A percentile compares a stretch with the other conserved stretches of the same genome.
phyloP scores from a whole-genome alignment of 2,113 vertebrate species.

The Macquaria ambigua region DNA sequence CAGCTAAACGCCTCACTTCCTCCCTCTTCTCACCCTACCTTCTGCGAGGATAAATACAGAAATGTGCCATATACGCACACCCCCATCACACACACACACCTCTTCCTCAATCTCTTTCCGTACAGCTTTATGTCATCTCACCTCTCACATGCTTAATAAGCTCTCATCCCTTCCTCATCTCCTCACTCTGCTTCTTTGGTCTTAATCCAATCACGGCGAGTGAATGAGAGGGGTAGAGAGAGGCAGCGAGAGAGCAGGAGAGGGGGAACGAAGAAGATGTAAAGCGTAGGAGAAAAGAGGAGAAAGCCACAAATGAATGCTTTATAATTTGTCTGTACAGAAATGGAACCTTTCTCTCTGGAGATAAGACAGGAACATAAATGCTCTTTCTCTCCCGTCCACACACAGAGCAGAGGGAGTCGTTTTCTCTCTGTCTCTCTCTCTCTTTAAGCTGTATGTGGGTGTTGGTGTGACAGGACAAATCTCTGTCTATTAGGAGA shows the following conservation, averaged over 20 bases:
- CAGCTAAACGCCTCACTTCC: slow-evolving; percentile 80
- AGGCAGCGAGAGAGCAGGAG: slow-evolving; percentile 11
- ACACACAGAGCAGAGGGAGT: slow-evolving; percentile 48
- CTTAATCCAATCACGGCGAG: slow-evolving; percentile 75
- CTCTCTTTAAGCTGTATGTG: slow-evolving; percentile 73
- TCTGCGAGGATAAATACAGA: slow-evolving; percentile 60
- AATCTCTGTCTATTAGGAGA: slow-evolving; percentile 83
- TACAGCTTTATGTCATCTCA: slow-evolving; percentile 76
- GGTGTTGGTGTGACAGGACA: slow-evolving; percentile 81
- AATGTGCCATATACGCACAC: slow-evolving; percentile 16
- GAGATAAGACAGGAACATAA: slow-evolving; percentile 70
- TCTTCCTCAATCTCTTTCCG: slow-evolving; percentile 53
- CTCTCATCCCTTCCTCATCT: slow-evolving; percentile 72
- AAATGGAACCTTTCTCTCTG: slow-evolving; percentile 71
- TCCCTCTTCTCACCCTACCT: slow-evolving; percentile 65
- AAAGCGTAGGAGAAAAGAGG: slow-evolving; percentile 60
- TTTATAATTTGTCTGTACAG: slow-evolving; percentile 68
- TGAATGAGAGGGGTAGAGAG: slow-evolving; percentile 32
- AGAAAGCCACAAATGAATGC: slow-evolving; percentile 69
- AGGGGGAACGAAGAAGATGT: slow-evolving; percentile 15
- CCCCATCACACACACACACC: slow-evolving; percentile 28
- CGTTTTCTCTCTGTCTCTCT: slow-evolving; percentile 48
- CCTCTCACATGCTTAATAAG: slow-evolving; percentile 75
- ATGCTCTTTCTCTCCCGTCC: slow-evolving; percentile 57
- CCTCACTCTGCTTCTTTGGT: slow-evolving; percentile 71